Conservation (phyloP, 2,113 vertebrate genomes). For the Sceloporus tristichus region DNA sequence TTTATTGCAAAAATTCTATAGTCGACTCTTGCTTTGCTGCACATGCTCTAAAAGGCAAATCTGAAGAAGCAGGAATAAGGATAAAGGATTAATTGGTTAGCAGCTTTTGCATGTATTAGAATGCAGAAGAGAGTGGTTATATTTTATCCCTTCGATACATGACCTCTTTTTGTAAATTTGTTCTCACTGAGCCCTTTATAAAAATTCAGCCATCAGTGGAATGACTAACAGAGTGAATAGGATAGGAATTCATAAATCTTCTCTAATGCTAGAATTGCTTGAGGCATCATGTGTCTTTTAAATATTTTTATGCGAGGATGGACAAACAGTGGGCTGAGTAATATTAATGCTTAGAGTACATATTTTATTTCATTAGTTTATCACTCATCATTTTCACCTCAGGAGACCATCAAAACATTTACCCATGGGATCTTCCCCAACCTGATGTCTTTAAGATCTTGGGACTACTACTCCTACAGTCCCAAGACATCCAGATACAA, state of each 20-base stretch:
- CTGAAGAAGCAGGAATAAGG: background rate
- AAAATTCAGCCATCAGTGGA: background rate
- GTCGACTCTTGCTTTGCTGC: background rate
- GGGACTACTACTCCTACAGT: background rate
- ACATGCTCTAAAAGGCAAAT: background rate
- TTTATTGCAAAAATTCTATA: background rate
- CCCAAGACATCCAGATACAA: background rate
- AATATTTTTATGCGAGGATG: slow-evolving; percentile 23
- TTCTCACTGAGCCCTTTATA: slow-evolving; percentile 31
- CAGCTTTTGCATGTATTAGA: background rate
- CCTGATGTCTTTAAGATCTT: background rate
- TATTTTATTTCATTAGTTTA: background rate
- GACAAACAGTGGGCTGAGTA: slow-evolving; percentile 47
- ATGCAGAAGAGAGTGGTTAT: background rate
- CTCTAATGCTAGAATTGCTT: slow-evolving; percentile 34
- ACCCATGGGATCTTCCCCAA: slow-evolving; percentile 15
- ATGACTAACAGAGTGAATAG: slow-evolving; percentile 30
- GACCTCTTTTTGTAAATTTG: slow-evolving; percentile 12
- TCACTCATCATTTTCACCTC: slow-evolving; percentile 24
- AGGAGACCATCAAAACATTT: background rate
- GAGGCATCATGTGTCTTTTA: slow-evolving; percentile 49
- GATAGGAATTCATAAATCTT: slow-evolving; percentile 40
- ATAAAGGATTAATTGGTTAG: background rate
- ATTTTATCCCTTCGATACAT: background rate
- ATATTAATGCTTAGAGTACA: slow-evolving; percentile 34